These are phyloP conservation scores for Poeciliopsis retropinna DNA, from an alignment of 2,113 vertebrate genomes.

Conservation along the genomic window DNA sequence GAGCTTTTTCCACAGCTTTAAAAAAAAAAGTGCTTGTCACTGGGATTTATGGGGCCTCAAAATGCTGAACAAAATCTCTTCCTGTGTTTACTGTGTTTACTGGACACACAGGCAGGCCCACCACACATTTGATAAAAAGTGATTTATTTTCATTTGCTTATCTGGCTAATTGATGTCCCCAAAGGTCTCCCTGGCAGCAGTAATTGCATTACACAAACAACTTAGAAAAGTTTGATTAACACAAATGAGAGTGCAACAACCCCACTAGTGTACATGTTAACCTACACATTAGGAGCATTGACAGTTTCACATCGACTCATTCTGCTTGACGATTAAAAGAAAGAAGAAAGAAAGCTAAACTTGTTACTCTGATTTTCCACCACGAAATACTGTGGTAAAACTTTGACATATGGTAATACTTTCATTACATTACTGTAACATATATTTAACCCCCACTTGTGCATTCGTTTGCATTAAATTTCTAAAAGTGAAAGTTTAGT, in stretches of 20 bases:
- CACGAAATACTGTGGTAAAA: no score
- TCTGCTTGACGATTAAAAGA: slow-evolving; percentile 6
- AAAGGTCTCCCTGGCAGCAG: slow-evolving; percentile 43
- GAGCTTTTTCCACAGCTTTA: slow-evolving; percentile 36
- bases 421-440: no score
- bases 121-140: slow-evolving; percentile 54
- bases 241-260: slow-evolving; percentile 70
- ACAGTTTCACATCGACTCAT: slow-evolving; percentile 29
- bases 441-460: no score
- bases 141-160: slow-evolving; percentile 80
- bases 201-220: slow-evolving; percentile 80
- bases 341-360: slow-evolving; percentile 9
- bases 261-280: slow-evolving; percentile 34
- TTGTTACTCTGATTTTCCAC: no score
- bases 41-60: slow-evolving; percentile 65
- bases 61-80: slow-evolving; percentile 69
- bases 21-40: slow-evolving; percentile 46
- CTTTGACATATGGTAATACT: no score
- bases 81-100: slow-evolving; percentile 75
- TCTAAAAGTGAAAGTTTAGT: no score
- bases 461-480: no score
- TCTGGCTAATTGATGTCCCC: slow-evolving; percentile 76
- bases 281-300: slow-evolving; percentile 26
- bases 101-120: slow-evolving; percentile 50
- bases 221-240: slow-evolving; percentile 78